Evolutionary conservation across 2,888 invertebrate species (phyloP).

Genomic region (Pyrocoelia pectoralis): DNA sequence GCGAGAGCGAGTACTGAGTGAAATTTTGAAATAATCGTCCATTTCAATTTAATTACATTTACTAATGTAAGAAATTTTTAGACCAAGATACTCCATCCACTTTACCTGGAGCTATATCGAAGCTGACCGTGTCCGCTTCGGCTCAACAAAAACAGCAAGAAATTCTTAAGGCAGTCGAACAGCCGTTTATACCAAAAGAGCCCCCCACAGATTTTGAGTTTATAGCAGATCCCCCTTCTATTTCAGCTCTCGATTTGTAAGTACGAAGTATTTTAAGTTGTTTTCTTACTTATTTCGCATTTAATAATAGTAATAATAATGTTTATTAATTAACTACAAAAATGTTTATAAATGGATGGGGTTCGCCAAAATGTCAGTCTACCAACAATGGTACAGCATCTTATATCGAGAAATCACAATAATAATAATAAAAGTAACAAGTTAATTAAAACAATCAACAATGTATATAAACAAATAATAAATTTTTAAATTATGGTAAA

Average conservation of each 20-base stretch:
- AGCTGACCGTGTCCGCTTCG: slow-evolving; percentile 73
- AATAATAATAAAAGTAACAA: no score
- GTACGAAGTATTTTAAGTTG: no score
- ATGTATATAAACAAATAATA: no score
- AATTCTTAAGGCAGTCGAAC: slow-evolving; percentile 84
- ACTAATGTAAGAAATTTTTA: slow-evolving; percentile 34
- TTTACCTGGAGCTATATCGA: slow-evolving; percentile 61
- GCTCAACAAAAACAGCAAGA: slow-evolving; percentile 90
- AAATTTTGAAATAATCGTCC: neutral
- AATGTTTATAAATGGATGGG: no score
- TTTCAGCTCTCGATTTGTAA: slow-evolving; percentile 94
- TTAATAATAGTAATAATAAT: neutral
- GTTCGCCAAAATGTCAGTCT: no score
- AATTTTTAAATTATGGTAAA: no score
- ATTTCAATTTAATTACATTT: neutral
- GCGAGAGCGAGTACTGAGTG: slow-evolving; percentile 51
- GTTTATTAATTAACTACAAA: no score
- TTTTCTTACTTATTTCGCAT: neutral
- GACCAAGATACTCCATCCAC: slow-evolving; percentile 60
- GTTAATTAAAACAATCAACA: no score
- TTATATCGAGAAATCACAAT: no score
- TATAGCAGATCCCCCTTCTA: slow-evolving; percentile 97
- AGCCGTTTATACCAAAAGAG: slow-evolving; percentile 89
- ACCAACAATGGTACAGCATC: no score
- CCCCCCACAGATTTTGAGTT: slow-evolving; percentile 94